phyloP scores from a whole-genome alignment of 2,888 invertebrate species.

The Agrotis segetum region DNA sequence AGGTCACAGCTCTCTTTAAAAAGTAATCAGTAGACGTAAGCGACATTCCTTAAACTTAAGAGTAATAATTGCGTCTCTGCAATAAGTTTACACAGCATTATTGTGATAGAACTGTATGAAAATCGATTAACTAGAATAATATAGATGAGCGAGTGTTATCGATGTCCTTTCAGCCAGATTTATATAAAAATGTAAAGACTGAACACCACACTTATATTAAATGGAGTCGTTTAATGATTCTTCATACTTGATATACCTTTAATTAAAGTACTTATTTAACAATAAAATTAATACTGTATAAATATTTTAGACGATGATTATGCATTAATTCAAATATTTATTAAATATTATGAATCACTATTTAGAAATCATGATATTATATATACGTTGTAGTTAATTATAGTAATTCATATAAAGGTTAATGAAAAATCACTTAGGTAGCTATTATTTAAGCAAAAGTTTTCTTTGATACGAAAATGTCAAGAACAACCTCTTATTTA shows the following conservation, averaged over 20 bases:
- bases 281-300: slow-evolving; percentile 55
- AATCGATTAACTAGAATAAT: slow-evolving; percentile 58
- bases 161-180: slow-evolving; percentile 69
- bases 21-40: slow-evolving; percentile 71
- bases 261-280: slow-evolving; percentile 83
- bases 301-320: slow-evolving; percentile 48
- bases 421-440: slow-evolving; percentile 23
- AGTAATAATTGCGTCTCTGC: slow-evolving; percentile 68
- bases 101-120: slow-evolving; percentile 74
- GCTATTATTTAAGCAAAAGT: slow-evolving; percentile 28
- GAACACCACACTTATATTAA: slow-evolving; percentile 75
- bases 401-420: slow-evolving; percentile 17
- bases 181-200: slow-evolving; percentile 81
- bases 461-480: neutral
- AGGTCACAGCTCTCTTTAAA: slow-evolving; percentile 89
- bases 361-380: slow-evolving; percentile 41
- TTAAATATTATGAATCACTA: slow-evolving; percentile 41
- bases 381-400: slow-evolving; percentile 24
- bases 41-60: slow-evolving; percentile 78
- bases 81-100: slow-evolving; percentile 77
- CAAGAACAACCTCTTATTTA: slow-evolving; percentile 34
- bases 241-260: slow-evolving; percentile 74
- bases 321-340: slow-evolving; percentile 42
- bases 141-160: slow-evolving; percentile 49
- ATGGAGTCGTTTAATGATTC: slow-evolving; percentile 60